Percentiles rank a stretch among this genome's conserved stretches.
Evolutionary conservation across 2,888 invertebrate genomes (phyloP).

Genomic region (Halictus ligatus): DNA sequence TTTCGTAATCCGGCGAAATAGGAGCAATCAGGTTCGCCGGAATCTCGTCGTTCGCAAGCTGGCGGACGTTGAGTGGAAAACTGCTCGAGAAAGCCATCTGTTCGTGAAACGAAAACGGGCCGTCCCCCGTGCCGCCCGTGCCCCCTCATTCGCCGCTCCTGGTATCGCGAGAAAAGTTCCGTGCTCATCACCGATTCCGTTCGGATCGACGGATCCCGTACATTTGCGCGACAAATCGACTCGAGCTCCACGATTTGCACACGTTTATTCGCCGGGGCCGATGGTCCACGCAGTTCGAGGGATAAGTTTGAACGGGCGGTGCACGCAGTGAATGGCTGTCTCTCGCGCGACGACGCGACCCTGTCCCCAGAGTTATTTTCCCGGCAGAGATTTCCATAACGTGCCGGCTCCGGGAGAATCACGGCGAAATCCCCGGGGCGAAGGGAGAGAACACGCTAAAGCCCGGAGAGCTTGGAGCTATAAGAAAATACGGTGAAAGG

Average conservation of each 20-base stretch:
- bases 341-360: neutral
- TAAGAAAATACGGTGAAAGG: neutral
- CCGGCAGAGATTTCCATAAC: conserved; percentile 6
- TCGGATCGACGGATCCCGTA: neutral
- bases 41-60: conserved; percentile 25
- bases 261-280: neutral
- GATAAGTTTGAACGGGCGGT: neutral
- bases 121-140: no score
- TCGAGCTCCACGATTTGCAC: conserved; percentile 11
- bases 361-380: conserved; percentile 12
- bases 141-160: no score
- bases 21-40: no score
- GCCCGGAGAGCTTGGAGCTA: neutral
- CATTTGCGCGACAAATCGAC: conserved; percentile 39
- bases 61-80: conserved; percentile 14
- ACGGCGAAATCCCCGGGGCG: neutral
- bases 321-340: neutral
- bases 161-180: conserved; percentile 19
- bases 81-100: neutral
- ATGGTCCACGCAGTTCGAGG: conserved; percentile 1
- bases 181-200: neutral
- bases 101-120: neutral
- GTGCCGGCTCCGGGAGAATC: neutral
- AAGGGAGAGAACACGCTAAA: no score
- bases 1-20: neutral